phyloP scores from a whole-genome alignment of 2,113 vertebrate species.

The Coptodon rendalli region DNA sequence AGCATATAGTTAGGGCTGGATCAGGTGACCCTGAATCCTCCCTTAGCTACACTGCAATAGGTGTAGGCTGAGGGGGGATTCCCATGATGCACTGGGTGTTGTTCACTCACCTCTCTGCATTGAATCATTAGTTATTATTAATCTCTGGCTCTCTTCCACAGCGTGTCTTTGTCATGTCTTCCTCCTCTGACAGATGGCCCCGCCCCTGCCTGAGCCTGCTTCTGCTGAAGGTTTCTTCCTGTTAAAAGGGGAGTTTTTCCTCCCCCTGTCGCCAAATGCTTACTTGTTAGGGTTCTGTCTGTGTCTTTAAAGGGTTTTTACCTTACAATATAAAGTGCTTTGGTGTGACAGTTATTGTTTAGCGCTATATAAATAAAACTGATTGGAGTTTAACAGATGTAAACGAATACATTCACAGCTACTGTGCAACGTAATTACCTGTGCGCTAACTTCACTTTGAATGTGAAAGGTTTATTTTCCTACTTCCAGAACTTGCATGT shows the following conservation, averaged over 20 bases:
- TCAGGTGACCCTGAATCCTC: neutral
- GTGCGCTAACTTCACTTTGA: neutral
- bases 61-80: neutral
- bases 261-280: no score
- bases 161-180: neutral
- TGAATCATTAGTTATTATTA: neutral
- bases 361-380: no score
- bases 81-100: neutral
- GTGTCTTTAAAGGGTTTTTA: no score
- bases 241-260: no score
- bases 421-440: no score
- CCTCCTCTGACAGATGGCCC: no score
- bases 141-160: neutral
- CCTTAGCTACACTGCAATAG: neutral
- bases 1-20: neutral
- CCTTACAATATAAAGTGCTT: no score
- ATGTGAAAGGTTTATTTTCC: neutral
- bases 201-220: no score
- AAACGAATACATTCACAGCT: neutral
- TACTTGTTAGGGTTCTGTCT: no score
- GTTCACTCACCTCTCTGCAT: neutral
- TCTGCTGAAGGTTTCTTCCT: no score
- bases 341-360: no score
- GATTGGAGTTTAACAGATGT: neutral
- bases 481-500: no score